Percentiles rank a stretch among this genome's conserved stretches.
These are phyloP conservation scores for Eristalinus aeneus DNA, from an alignment of 2,888 invertebrate genomes.

Conservation along the genomic window DNA sequence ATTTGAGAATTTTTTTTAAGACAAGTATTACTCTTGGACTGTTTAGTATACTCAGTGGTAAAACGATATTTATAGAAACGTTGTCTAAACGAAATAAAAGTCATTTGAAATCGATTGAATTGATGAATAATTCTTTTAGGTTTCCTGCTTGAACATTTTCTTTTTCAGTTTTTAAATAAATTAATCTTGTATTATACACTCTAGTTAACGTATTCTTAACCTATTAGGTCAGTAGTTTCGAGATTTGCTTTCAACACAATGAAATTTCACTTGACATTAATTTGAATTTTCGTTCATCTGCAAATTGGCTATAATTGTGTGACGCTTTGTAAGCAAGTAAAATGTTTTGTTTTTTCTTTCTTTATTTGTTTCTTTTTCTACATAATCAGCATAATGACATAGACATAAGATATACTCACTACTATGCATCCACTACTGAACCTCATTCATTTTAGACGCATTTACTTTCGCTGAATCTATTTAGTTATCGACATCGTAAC, in stretches of 20 bases:
- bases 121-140: background rate
- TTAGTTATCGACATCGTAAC: conserved; percentile 40
- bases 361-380: conserved; percentile 5
- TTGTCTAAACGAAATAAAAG: too few species aligned
- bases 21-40: too few species aligned
- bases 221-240: background rate
- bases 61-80: too few species aligned
- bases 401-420: conserved; percentile 20
- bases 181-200: background rate
- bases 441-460: conserved; percentile 54
- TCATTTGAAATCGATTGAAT: background rate
- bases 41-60: too few species aligned
- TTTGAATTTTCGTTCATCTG: background rate
- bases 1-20: too few species aligned
- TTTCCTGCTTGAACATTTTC: background rate
- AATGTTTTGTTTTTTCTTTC: conserved; percentile 11
- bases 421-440: conserved; percentile 47
- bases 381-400: conserved; percentile 36
- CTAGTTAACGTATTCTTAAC: background rate
- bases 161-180: background rate
- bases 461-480: conserved; percentile 31
- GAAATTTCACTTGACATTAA: conserved; percentile 6
- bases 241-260: background rate
- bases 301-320: conserved; percentile 1
- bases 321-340: conserved; percentile 10